Evolutionary conservation across 2,113 vertebrate species (phyloP).

Genomic region (Ovis canadensis): DNA sequence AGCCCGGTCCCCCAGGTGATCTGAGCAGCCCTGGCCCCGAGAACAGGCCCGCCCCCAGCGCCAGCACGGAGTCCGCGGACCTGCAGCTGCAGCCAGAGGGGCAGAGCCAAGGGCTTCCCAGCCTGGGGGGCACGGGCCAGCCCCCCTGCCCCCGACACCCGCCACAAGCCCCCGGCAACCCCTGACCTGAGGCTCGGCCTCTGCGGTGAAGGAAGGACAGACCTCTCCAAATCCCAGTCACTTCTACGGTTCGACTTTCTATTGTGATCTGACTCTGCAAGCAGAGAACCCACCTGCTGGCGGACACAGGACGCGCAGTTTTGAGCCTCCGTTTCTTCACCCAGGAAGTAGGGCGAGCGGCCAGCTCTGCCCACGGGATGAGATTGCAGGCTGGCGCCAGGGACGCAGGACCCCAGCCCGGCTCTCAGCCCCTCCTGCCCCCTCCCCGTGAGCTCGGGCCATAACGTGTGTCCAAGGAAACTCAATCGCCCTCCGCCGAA

Average conservation of each 20-base stretch:
- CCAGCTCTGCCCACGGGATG: background rate
- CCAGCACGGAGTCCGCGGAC: background rate
- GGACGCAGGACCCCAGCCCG: accelerated
- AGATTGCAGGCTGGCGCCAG: background rate
- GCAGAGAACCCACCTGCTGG: background rate
- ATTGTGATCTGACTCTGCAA: background rate
- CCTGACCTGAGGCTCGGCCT: background rate
- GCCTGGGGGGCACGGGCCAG: background rate
- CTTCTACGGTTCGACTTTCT: background rate
- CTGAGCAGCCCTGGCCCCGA: background rate
- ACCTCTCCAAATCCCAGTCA: background rate
- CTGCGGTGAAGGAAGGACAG: background rate
- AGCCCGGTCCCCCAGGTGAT: background rate
- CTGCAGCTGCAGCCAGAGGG: background rate
- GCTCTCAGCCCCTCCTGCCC: background rate
- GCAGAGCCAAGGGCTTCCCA: background rate
- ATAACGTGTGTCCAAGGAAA: background rate
- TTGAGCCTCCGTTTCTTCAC: background rate
- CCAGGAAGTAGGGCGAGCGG: background rate
- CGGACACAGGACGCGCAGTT: background rate
- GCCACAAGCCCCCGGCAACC: no score
- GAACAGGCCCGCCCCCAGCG: background rate
- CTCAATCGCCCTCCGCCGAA: no score
- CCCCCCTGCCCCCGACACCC: no score
- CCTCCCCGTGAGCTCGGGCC: background rate